These are phyloP conservation scores for Lycocerus yunnanus DNA, from an alignment of 2,888 invertebrate species.

Conservation along the genomic window DNA sequence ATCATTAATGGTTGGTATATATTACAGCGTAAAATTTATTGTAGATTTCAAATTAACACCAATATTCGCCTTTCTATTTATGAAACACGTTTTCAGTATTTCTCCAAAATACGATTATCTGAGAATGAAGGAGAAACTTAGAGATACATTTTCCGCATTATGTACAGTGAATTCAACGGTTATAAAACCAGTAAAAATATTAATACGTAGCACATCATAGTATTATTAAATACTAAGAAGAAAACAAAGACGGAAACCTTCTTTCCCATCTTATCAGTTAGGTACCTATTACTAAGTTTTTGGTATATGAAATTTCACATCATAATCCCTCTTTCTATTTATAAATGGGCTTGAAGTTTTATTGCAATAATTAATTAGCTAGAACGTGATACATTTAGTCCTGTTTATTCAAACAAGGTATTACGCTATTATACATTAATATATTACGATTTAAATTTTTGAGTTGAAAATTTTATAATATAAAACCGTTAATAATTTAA, in stretches of 20 bases:
- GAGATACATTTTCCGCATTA: not conserved
- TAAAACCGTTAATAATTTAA: not conserved
- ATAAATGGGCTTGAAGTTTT: conserved; percentile 25
- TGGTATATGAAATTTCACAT: conserved; percentile 21
- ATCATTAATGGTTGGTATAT: conserved; percentile 32
- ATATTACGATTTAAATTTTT: not conserved
- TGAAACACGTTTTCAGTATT: conserved; percentile 12
- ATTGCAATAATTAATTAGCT: conserved; percentile 30
- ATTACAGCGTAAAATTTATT: conserved; percentile 24
- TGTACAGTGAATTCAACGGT: not conserved
- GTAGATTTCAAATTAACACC: conserved; percentile 19
- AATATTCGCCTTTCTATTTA: conserved; percentile 11
- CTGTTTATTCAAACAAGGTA: not conserved
- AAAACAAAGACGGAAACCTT: not conserved
- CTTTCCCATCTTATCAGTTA: not conserved
- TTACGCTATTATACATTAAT: no score
- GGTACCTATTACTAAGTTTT: not conserved
- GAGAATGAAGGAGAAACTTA: not conserved
- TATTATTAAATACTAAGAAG: not conserved
- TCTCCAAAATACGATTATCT: conserved; percentile 4
- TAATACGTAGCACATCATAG: not conserved
- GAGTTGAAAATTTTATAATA: not conserved
- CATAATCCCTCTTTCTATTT: conserved; percentile 24
- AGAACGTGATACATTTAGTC: not conserved
- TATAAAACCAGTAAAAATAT: not conserved